These are phyloP conservation scores for Saccostrea cuccullata DNA, from an alignment of 1,140 invertebrate genomes.

Conservation along the genomic window DNA sequence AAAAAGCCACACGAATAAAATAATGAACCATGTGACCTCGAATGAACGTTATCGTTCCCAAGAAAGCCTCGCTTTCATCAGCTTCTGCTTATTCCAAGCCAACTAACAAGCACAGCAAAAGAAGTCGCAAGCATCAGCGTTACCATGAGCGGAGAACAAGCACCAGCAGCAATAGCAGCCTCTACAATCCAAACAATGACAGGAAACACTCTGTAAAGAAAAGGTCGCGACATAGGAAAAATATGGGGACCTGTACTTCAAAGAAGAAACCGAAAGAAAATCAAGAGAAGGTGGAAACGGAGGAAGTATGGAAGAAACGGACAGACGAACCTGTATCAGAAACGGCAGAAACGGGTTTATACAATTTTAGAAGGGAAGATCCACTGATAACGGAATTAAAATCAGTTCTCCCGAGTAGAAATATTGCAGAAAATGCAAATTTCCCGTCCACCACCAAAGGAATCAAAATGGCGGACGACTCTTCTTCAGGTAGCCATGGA, in stretches of 20 bases:
- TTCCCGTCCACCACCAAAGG: not conserved
- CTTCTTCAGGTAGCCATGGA: conserved; percentile 26
- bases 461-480: conserved; percentile 39
- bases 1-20: not conserved
- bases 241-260: conserved; percentile 2
- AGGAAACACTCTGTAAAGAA: conserved; percentile 2
- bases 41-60: conserved; percentile 12
- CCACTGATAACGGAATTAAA: conserved; percentile 25
- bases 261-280: conserved; percentile 29
- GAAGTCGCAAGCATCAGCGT: conserved; percentile 8
- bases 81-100: conserved; percentile 7
- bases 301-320: conserved; percentile 23
- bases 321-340: not conserved
- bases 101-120: conserved; percentile 31
- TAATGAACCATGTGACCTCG: conserved; percentile 17
- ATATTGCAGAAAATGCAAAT: not conserved
- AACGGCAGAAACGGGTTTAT: not conserved
- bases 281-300: not conserved
- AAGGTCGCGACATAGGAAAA: not conserved
- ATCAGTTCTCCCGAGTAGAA: not conserved
- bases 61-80: conserved; percentile 5
- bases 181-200: not conserved
- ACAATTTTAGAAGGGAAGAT: conserved; percentile 15
- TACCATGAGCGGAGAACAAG: conserved; percentile 14
- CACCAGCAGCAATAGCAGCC: conserved; percentile 13